Conservation (phyloP, 2,113 vertebrate species). For the Lepus timidus region DNA sequence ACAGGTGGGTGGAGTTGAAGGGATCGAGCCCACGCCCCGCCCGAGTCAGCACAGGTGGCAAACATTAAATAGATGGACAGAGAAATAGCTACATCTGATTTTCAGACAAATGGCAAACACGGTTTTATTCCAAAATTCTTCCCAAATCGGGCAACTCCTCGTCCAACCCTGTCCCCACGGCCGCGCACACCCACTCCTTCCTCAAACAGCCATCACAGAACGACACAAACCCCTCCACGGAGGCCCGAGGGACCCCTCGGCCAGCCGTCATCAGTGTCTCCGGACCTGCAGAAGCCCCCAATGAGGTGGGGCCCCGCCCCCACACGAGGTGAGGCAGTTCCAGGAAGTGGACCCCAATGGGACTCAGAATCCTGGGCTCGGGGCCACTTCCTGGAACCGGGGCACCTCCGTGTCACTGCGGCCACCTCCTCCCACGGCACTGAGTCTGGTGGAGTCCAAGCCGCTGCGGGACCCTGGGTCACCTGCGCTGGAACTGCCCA, state of each 20-base stretch:
- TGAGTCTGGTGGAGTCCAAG: background rate
- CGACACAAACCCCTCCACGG: too few species aligned
- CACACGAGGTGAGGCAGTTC: background rate
- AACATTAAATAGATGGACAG: background rate
- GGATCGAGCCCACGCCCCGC: background rate
- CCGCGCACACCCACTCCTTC: background rate
- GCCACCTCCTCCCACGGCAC: background rate
- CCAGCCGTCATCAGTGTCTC: too few species aligned
- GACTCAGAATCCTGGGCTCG: background rate
- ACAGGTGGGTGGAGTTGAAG: background rate
- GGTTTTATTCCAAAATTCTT: background rate
- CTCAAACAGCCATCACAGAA: too few species aligned
- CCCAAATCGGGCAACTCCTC: background rate
- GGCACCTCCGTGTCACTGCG: fast-evolving
- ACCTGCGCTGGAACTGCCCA: too few species aligned
- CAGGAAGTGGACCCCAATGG: background rate
- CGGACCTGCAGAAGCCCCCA: too few species aligned
- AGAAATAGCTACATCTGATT: background rate
- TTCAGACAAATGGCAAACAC: background rate
- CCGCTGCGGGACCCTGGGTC: too few species aligned
- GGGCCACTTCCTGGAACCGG: background rate
- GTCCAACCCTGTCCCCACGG: background rate
- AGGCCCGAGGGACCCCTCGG: too few species aligned
- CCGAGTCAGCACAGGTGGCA: background rate
- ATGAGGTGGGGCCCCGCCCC: background rate